A percentile compares a stretch with the other conserved stretches of the same genome.
Conservation (phyloP, 2,888 invertebrate genomes). For the Platerodrilus igneus region DNA sequence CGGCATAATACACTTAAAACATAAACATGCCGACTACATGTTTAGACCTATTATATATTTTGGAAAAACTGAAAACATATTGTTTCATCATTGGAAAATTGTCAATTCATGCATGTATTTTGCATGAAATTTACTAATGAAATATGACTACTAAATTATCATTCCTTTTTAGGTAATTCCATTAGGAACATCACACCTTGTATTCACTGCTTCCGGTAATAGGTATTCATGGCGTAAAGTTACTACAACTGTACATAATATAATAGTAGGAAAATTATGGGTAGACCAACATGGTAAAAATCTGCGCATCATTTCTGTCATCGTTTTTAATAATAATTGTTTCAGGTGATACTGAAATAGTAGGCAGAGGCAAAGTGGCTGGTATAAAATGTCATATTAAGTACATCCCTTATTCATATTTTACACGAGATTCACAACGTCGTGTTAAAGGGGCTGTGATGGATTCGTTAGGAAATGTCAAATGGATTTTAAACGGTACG, state of each 20-base stretch:
- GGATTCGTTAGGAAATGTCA: slow-evolving; percentile 66
- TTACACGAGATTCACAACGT: slow-evolving; percentile 91
- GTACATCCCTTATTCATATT: slow-evolving; percentile 97
- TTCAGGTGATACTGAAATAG: slow-evolving; percentile 90
- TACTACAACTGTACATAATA: slow-evolving; percentile 98
- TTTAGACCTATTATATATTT: background rate
- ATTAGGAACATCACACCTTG: slow-evolving; percentile 66
- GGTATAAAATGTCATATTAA: slow-evolving; percentile 95
- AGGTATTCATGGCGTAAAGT: slow-evolving; percentile 98
- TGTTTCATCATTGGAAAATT: slow-evolving; percentile 2
- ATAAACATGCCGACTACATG: too few species aligned
- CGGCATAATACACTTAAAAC: too few species aligned
- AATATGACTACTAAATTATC: background rate
- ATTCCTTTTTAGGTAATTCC: slow-evolving; percentile 62
- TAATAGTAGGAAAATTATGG: slow-evolving; percentile 99
- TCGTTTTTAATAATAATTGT: slow-evolving; percentile 5
- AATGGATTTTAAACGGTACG: slow-evolving; percentile 70
- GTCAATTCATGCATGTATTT: background rate
- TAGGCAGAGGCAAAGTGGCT: slow-evolving; percentile 74
- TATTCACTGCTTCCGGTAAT: slow-evolving; percentile 64
- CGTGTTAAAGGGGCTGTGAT: slow-evolving; percentile 80
- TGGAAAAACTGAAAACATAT: too few species aligned
- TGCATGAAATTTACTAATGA: background rate
- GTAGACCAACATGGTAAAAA: slow-evolving; percentile 87
- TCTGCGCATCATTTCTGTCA: background rate